Evolutionary conservation across 2,113 vertebrate species (phyloP).

Genomic region (Amazona vittata): DNA sequence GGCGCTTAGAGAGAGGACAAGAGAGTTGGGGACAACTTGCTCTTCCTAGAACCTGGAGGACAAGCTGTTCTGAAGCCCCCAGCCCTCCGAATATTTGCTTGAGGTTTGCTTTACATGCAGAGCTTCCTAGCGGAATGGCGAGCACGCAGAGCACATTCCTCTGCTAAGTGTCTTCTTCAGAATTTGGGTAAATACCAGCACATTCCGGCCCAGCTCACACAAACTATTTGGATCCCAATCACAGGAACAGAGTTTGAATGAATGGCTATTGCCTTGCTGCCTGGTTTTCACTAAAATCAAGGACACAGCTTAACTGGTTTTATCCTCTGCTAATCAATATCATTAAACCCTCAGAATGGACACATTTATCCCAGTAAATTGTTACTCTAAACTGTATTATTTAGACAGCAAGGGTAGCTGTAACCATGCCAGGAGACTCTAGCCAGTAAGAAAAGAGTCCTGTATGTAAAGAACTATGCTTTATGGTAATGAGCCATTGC

Average conservation of each 20-base stretch:
- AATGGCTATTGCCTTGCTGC: not conserved
- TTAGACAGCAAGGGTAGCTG: not conserved
- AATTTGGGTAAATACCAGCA: slow-evolving; percentile 17
- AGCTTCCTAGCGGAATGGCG: not conserved
- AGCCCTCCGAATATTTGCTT: not conserved
- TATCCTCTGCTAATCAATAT: not conserved
- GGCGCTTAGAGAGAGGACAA: not conserved
- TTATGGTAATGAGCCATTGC: not conserved
- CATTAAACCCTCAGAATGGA: not conserved
- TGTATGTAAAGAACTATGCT: not conserved
- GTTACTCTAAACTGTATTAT: not conserved
- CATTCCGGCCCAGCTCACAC: slow-evolving; percentile 23
- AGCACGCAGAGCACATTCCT: slow-evolving; percentile 23
- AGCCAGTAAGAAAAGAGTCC: not conserved
- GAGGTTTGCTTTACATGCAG: not conserved
- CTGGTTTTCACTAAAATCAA: not conserved
- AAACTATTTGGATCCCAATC: not conserved
- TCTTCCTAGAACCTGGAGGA: not conserved
- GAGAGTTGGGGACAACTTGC: not conserved
- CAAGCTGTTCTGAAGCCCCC: not conserved
- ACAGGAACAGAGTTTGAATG: not conserved
- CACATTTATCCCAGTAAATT: not conserved
- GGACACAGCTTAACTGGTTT: not conserved
- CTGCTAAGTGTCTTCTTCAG: not conserved
- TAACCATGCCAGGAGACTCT: not conserved